Evolutionary conservation across 2,797 vertebrate species (phyloP).

Genomic region (Distichodus sexfasciatus): DNA sequence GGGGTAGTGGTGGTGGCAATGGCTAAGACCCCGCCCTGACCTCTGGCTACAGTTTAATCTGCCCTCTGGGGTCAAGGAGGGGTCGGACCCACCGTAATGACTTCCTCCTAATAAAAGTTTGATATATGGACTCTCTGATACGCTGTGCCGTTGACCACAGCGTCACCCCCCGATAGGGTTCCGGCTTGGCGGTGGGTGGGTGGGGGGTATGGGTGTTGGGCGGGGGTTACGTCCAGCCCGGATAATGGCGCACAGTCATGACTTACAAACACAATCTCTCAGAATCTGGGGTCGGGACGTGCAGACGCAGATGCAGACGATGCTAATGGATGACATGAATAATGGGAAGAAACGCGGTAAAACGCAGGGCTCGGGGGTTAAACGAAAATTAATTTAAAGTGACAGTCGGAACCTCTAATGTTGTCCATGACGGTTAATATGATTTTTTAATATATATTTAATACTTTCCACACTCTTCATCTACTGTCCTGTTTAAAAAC

Average conservation of each 20-base stretch:
- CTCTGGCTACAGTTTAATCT: slow-evolving; percentile 67
- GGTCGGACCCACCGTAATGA: slow-evolving; percentile 70
- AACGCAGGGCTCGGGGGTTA: too few relatives aligned
- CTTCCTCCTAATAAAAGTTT: slow-evolving; percentile 78
- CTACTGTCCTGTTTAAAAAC: too few relatives aligned
- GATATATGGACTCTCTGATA: slow-evolving; percentile 71
- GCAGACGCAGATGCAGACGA: too few relatives aligned
- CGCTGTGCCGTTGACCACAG: slow-evolving; percentile 64
- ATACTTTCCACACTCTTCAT: too few relatives aligned
- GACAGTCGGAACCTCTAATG: too few relatives aligned
- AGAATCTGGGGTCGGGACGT: too few relatives aligned
- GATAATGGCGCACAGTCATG: not conserved
- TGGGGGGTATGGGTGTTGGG: not conserved
- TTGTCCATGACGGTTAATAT: too few relatives aligned
- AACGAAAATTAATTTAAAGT: too few relatives aligned
- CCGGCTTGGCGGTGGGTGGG: too few relatives aligned
- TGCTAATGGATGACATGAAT: not conserved
- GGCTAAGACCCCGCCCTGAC: slow-evolving; percentile 56
- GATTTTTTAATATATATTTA: too few relatives aligned
- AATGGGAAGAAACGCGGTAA: too few relatives aligned
- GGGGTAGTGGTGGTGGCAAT: slow-evolving; percentile 47
- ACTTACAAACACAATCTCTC: slow-evolving; percentile 1
- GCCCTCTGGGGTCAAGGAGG: slow-evolving; percentile 72
- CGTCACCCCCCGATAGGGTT: slow-evolving; percentile 63
- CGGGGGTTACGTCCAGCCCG: slow-evolving; percentile 13